Evolutionary conservation across 2,113 vertebrate genomes (phyloP).

Genomic region (Coptodon bakossiorum): DNA sequence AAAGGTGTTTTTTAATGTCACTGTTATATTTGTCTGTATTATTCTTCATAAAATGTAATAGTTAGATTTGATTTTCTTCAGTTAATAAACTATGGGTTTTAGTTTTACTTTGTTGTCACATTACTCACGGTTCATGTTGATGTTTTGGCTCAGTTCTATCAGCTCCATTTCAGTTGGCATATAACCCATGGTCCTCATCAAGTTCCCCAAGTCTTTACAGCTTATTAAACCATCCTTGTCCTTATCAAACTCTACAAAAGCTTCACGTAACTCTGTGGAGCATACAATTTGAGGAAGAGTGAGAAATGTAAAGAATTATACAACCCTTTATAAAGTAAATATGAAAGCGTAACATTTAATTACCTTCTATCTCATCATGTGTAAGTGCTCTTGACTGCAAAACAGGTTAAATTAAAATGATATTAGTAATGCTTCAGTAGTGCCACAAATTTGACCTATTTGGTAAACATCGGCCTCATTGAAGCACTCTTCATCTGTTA

Average conservation of each 20-base stretch:
- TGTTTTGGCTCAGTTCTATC: constrained; percentile 91
- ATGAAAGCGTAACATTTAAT: neutral
- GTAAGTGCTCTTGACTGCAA: constrained; percentile 62
- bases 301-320: neutral
- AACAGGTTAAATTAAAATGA: neutral
- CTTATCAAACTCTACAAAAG: constrained; percentile 93
- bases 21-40: neutral
- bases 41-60: neutral
- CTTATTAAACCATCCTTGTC: constrained; percentile 92
- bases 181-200: constrained; percentile 98
- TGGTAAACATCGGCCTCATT: neutral
- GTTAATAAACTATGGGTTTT: neutral
- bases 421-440: neutral
- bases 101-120: neutral
- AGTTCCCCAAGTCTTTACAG: constrained; percentile 93
- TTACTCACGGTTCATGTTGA: constrained; percentile 95
- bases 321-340: neutral
- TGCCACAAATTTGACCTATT: neutral
- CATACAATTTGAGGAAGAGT: neutral
- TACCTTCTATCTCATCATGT: constrained; percentile 70
- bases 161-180: constrained; percentile 99
- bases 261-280: constrained; percentile 83
- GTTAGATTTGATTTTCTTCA: neutral
- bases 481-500: neutral
- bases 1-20: neutral